Evolutionary conservation across 2,888 invertebrate species (phyloP), one percentile per base, ranked within the genome.

Genomic region (Eristalis pertinax): DNA sequence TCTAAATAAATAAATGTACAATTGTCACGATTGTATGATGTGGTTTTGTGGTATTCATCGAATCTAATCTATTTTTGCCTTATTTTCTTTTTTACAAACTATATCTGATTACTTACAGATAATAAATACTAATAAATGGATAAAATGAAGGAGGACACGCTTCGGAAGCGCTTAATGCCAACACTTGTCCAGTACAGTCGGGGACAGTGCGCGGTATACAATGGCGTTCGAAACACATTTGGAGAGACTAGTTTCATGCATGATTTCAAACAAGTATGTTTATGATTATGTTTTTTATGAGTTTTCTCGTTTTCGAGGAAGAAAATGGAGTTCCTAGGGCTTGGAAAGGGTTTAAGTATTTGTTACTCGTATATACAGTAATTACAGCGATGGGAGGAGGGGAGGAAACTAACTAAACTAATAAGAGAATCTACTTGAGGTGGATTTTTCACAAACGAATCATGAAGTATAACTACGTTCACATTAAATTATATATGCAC

Each of bases 181-280:
- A 41, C 38, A 68, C 50, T 19, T 19, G 50, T 50, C 50, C 50
- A 50, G 50, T 50, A 32, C 50, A 19, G 19, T 50, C 50, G 50
- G n/a, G 19, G 50, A 50, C 50, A 43, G 15, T 50, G 19, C 8
- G 35, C 43, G 50, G 19, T 50, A 19, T 50, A 58, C 22, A 32
- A 68, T 63, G 68, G 15, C 73, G 26, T 67, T 79, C 32, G 74
- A 72, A 67, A 80, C 29, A 75, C 62, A 80, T 32, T 68, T 29
- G 74, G 22, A 72, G 32, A 84, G 87, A 87, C 87, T 87, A 87
- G 84, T 67, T 76, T 60, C 60, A 80, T 73, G 84, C 79, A 11
- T 72, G 68, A 60, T 24, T 50, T 26, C 13, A 60, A 60, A 26
- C 60, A 60, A 24, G 3, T 13, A 38, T 13, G 13, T 13, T 13